phyloP scores from a whole-genome alignment of 2,888 invertebrate species.

The Choreutis nemorana region DNA sequence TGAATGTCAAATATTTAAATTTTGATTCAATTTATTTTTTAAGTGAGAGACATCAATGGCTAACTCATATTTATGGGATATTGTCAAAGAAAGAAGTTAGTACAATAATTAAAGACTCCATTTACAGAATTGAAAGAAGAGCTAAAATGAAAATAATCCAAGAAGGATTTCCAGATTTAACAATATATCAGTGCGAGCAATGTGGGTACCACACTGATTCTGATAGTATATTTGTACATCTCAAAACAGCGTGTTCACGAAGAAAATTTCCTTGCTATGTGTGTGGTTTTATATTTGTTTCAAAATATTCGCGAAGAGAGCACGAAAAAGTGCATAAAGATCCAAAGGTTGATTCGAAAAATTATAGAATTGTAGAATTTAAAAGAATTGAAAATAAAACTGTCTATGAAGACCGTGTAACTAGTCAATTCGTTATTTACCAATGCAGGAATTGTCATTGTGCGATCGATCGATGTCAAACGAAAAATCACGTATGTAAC shows the following conservation, averaged over 20 bases:
- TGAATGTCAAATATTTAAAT: conserved; percentile 17
- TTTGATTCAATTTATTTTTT: conserved; percentile 36
- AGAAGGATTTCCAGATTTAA: conserved; percentile 21
- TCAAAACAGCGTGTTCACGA: conserved; percentile 17
- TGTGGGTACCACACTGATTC: conserved; percentile 30
- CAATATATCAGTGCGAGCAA: conserved; percentile 34
- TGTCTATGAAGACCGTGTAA: conserved; percentile 20
- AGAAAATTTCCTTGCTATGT: conserved; percentile 25
- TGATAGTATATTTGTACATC: conserved; percentile 22
- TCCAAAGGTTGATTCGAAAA: conserved; percentile 16
- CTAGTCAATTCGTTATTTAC: conserved; percentile 25
- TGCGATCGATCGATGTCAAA: conserved; percentile 22
- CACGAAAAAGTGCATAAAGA: conserved; percentile 30
- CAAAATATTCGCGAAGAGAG: conserved; percentile 16
- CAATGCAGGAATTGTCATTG: conserved; percentile 38
- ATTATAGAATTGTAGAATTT: conserved; percentile 29
- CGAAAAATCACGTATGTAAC: conserved; percentile 24
- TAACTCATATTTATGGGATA: conserved; percentile 29
- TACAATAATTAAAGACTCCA: conserved; percentile 24
- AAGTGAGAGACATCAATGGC: conserved; percentile 28
- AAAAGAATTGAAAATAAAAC: conserved; percentile 24
- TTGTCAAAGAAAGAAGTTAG: conserved; percentile 16
- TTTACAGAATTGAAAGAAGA: conserved; percentile 35
- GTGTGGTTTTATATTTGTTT: conserved; percentile 30
- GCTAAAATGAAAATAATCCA: conserved; percentile 34